A percentile compares a stretch with the other conserved stretches of the same genome.
These are phyloP conservation scores for Sciaenops ocellatus DNA, from an alignment of 2,797 vertebrate genomes.

Conservation along the genomic window DNA sequence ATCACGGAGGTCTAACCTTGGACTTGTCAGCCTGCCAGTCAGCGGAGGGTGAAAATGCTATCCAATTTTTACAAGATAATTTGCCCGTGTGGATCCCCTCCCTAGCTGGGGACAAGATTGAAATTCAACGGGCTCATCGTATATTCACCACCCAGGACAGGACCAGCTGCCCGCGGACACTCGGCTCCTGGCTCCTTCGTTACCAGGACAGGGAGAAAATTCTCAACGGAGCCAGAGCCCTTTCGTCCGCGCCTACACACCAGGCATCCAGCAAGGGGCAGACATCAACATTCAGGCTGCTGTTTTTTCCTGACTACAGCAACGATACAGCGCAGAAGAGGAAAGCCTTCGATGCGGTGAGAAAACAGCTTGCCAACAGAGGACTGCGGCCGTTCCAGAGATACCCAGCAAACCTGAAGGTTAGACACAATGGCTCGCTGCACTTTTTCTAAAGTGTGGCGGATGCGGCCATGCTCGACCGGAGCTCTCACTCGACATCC, in stretches of 20 bases:
- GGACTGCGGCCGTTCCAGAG: no score
- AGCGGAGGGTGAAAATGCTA: not conserved
- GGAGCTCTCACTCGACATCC: no score
- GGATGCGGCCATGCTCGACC: no score
- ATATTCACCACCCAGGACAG: not conserved
- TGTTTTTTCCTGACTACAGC: no score
- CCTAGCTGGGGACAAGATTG: not conserved
- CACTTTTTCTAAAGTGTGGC: no score
- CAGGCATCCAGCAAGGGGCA: not conserved
- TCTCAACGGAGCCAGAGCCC: not conserved
- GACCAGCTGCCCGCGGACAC: not conserved
- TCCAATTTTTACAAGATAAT: not conserved
- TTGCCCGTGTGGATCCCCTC: not conserved
- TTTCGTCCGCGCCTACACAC: not conserved
- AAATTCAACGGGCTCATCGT: not conserved
- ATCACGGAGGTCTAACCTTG: not conserved
- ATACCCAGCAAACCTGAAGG: no score
- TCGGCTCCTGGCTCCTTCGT: not conserved
- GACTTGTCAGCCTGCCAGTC: not conserved
- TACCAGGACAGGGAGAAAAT: not conserved
- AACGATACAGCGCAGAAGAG: no score
- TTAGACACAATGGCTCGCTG: no score
- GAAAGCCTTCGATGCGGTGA: no score
- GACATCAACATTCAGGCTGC: no score
- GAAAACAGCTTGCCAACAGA: no score